These are phyloP conservation scores for Phyllostomus discolor DNA, from an alignment of 2,113 vertebrate genomes.

Conservation along the genomic window DNA sequence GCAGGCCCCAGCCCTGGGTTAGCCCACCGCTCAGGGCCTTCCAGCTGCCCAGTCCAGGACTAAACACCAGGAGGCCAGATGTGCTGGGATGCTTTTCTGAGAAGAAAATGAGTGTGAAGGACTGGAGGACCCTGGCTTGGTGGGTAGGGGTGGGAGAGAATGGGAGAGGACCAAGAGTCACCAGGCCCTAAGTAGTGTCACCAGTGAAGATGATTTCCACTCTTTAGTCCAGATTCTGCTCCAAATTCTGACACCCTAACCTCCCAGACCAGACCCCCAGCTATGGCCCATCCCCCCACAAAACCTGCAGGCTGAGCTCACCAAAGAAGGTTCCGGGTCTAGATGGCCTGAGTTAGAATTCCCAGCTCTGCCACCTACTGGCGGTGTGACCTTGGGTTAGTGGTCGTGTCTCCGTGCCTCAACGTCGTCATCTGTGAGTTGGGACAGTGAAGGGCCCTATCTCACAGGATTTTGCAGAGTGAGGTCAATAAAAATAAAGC, in stretches of 20 bases:
- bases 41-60: not conserved
- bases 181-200: not conserved
- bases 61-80: not conserved
- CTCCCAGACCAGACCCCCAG: not conserved
- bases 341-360: not conserved
- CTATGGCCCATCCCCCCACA: not conserved
- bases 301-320: not conserved
- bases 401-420: not conserved
- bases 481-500: not conserved
- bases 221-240: not conserved
- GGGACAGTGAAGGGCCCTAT: not conserved
- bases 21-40: not conserved
- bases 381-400: not conserved
- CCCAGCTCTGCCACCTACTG: not conserved
- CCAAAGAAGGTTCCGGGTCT: not conserved
- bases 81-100: not conserved
- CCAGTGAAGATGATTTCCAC: not conserved
- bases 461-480: not conserved
- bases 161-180: not conserved
- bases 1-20: not conserved
- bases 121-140: constrained; percentile 1
- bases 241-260: not conserved
- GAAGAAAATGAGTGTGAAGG: not conserved
- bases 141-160: not conserved
- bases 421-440: not conserved